Evolutionary conservation across 2,113 vertebrate genomes (phyloP).

Genomic region (western clawed frog (Xenopus tropicalis)): UCB_Xtro_10.0 CM004444.2:14264001-14264500

Average conservation of each 20-base stretch:
- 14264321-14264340: conserved; percentile 5
- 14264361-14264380: conserved; percentile 19
- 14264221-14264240: conserved; percentile 14
- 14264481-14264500: background rate
- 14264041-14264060: too few species aligned
- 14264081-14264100: too few species aligned
- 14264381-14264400: conserved; percentile 2
- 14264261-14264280: conserved; percentile 26
- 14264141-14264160: too few species aligned
- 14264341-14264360: conserved; percentile 4
- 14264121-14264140: too few species aligned
- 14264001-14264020: too few species aligned
- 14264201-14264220: conserved; percentile 17
- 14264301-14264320: background rate
- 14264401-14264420: background rate
- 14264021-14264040: too few species aligned
- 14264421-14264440: background rate
- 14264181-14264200: background rate
- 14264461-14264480: background rate
- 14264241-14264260: conserved; percentile 8
- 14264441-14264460: background rate
- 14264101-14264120: too few species aligned
- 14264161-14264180: background rate
- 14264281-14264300: conserved; percentile 8
- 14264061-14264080: too few species aligned